Evolutionary conservation across 2,888 invertebrate species (phyloP).

Genomic region (Scaptomyza flava): DNA sequence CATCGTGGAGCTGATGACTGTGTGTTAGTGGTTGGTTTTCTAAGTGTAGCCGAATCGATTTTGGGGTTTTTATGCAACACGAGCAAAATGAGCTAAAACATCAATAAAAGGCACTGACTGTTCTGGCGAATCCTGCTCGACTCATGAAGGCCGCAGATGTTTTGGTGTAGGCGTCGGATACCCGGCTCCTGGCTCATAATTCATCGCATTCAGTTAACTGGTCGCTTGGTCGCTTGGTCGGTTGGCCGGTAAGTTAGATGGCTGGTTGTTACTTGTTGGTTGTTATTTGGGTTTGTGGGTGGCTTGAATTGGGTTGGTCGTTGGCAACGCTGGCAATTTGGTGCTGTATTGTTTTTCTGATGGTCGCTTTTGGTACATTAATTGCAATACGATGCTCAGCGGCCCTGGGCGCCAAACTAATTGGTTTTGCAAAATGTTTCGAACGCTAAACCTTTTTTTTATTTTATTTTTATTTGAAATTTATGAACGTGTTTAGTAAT

Average conservation of each 20-base stretch:
- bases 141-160: conserved; percentile 25
- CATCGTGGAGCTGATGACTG: not conserved
- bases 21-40: conserved; percentile 9
- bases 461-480: conserved; percentile 46
- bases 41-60: conserved; percentile 34
- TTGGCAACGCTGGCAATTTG: conserved; percentile 48
- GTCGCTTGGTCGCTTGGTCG: conserved; percentile 17
- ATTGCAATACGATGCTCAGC: conserved; percentile 73
- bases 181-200: conserved; percentile 57
- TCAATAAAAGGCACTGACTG: conserved; percentile 1
- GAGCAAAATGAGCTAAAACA: conserved; percentile 10
- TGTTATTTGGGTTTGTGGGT: conserved; percentile 8
- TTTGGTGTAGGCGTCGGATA: conserved; percentile 32
- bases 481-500: conserved; percentile 61
- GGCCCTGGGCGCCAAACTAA: conserved; percentile 68
- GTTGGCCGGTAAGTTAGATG: not conserved
- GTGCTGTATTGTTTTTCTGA: conserved; percentile 61
- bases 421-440: conserved; percentile 69
- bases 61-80: conserved; percentile 24
- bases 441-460: conserved; percentile 36
- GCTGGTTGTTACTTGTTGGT: conserved; percentile 3
- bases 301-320: conserved; percentile 3
- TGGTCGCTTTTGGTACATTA: conserved; percentile 64
- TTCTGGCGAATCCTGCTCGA: not conserved
- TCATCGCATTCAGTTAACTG: conserved; percentile 64